Conservation (phyloP, 2,797 vertebrate species). For the Anguilla anguilla region DNA sequence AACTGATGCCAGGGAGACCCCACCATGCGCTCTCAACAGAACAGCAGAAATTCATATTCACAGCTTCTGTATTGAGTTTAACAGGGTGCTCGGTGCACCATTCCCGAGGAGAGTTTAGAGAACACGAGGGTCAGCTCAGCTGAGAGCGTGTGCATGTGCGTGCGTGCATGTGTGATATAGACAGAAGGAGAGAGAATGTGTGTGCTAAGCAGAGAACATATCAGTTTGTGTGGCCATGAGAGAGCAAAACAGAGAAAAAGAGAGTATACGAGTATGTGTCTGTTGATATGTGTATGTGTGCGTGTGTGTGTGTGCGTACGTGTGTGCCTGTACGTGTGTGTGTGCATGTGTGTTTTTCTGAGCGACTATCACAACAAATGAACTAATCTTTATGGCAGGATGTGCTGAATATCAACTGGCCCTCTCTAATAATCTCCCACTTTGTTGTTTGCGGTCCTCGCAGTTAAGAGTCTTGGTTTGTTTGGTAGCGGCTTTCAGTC, state of each 20-base stretch:
- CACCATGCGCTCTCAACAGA: neutral
- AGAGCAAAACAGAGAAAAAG: neutral
- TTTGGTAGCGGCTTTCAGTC: neutral
- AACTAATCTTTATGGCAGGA: neutral
- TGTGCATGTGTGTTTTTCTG: neutral
- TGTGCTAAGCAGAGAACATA: neutral
- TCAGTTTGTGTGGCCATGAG: neutral
- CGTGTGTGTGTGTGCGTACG: neutral
- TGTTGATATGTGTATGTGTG: neutral
- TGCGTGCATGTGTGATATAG: neutral
- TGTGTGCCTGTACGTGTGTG: neutral
- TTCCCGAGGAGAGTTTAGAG: neutral
- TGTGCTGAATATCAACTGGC: neutral
- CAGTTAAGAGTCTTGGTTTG: neutral
- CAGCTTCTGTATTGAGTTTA: neutral
- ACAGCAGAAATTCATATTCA: neutral
- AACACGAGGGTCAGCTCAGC: neutral
- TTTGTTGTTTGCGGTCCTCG: neutral
- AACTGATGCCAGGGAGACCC: neutral
- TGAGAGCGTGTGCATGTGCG: neutral
- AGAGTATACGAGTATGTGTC: neutral
- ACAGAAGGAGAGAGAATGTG: neutral
- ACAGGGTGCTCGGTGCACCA: neutral
- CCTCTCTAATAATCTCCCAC: neutral
- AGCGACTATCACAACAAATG: neutral